Base-by-base conservation (phyloP, 2,113 vertebrate species). In the Amphiprion ocellaris region DNA sequence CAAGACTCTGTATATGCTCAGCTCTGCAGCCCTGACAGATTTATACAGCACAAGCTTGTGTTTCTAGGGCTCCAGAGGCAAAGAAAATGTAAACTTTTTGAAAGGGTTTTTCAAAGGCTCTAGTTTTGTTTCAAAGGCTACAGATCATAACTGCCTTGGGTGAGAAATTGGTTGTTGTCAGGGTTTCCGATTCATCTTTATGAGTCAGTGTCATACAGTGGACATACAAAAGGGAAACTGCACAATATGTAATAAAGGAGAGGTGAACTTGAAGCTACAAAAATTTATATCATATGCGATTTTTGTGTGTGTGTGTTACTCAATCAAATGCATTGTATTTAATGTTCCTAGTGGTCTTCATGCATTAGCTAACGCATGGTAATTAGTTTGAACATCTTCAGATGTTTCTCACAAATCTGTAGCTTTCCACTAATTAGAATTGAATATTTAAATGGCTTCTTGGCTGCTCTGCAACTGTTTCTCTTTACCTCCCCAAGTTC, bases 1-100 rank as follows among this genome's bases (percentile, higher is more conserved):
- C 93, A 94, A 79, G 85, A 81, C 87, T 92, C 85, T 92, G 90
- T 93, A 90, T 90, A 91, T 79, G 90, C 89, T 94, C 88, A 89
- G 81, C 92, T 82, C 82, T 77, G 86, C 83, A 77, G 78, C 82
- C 78, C 90, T 93, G 92, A 90, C 92, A 94, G 94, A 94, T 95
- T 95, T 94, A 94, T 90, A 89, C 89, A 61, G 65, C 70, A 15
- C 79, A 23, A 90, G 91, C 89, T 93, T 92, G 91, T 85, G 78
- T 92, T 92, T 92, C 90, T 77, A 68, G 69, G 87, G 78, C 87
- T 92, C 86, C 87, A 77, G 86, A 90, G 87, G 90, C 87, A 92
- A 86, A 87, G 89, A 92, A 92, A 90, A 93, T 91, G 88, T 90
- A 88, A 93, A 92, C 87, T 83, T 92, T 92, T 91, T 89, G 74